These are phyloP conservation scores for Aspidapion aeneum DNA, from an alignment of 2,888 invertebrate genomes.

Conservation along the genomic window DNA sequence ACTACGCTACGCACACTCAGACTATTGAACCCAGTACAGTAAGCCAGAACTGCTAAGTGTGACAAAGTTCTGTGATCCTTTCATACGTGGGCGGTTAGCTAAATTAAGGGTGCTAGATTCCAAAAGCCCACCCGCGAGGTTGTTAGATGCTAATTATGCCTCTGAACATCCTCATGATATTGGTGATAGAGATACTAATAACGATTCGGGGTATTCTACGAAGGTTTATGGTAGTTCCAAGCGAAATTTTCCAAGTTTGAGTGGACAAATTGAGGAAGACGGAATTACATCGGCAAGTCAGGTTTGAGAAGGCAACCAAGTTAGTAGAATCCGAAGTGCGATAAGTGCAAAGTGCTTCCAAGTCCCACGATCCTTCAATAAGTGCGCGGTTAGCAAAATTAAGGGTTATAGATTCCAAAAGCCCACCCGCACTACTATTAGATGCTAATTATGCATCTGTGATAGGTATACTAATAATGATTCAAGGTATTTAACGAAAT, in stretches of 20 bases:
- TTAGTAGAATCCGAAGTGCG: constrained; percentile 30
- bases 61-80: constrained; percentile 33
- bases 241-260: constrained; percentile 71
- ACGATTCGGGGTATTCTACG: constrained; percentile 84
- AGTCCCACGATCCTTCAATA: constrained; percentile 37
- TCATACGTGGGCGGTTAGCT: constrained; percentile 41
- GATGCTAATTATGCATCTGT: constrained; percentile 40
- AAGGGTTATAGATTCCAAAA: constrained; percentile 33
- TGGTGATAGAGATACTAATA: constrained; percentile 65
- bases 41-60: constrained; percentile 24
- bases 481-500: constrained; percentile 81
- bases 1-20: constrained; percentile 22
- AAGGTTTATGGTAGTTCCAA: constrained; percentile 76
- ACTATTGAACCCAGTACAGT: constrained; percentile 23
- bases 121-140: constrained; percentile 32
- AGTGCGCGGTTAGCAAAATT: constrained; percentile 43
- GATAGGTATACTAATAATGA: constrained; percentile 74
- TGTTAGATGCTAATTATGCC: constrained; percentile 35
- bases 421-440: constrained; percentile 35
- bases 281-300: not conserved
- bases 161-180: constrained; percentile 33
- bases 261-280: constrained; percentile 39
- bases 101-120: constrained; percentile 39
- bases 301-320: not conserved
- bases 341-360: constrained; percentile 18